Evolutionary conservation across 2,797 vertebrate species (phyloP), one percentile per base, ranked within the genome.

Genomic region (Hapalemur alaotrensis): DNA sequence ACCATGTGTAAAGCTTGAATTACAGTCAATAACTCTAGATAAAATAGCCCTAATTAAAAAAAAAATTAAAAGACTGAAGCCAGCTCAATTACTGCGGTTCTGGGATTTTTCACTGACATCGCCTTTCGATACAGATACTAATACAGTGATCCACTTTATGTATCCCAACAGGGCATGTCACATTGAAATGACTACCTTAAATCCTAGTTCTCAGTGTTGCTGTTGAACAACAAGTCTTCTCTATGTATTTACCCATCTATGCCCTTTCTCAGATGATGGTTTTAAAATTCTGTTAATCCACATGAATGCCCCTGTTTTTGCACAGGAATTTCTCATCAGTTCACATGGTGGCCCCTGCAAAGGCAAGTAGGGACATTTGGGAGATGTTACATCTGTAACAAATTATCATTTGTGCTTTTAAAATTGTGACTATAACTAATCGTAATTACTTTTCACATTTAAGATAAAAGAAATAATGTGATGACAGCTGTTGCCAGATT

Each of bases 111-210:
- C 96, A 94, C 88, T 97, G 32, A 84, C 32, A 97, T 95, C 9
- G 79, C 73, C 95, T 96, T 97, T 95, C 93, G 93, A 86, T 95
- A 78, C 76, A 98, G 96, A 97, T 96, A 96, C 89, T 98, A 96
- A 97, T 97, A 97, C 78, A 97, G 81, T 96, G 96, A 97, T 98
- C 92, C 81, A 97, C 97, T 98, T 98, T 97, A 65, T 96, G 35
- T 75, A 94, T 95, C 97, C 96, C 97, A 96, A 92, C 95, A 98
- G 98, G 87, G 12, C 97, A 98, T 96, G 97, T 95, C 97, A 97
- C 97, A 96, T 28, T 95, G 95, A 95, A 98, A 98, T 95, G 89
- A 90, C 61, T 97, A 85, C 87, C 95, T 96, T 90, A 76, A 96
- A 97, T 95, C 65, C 72, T 95, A 85, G 46, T 72, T 70, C 78